Evolutionary conservation across 64 coral and sea anemone species (phyloP).

Genomic region (Dendrophyllia cribrosa): DNA sequence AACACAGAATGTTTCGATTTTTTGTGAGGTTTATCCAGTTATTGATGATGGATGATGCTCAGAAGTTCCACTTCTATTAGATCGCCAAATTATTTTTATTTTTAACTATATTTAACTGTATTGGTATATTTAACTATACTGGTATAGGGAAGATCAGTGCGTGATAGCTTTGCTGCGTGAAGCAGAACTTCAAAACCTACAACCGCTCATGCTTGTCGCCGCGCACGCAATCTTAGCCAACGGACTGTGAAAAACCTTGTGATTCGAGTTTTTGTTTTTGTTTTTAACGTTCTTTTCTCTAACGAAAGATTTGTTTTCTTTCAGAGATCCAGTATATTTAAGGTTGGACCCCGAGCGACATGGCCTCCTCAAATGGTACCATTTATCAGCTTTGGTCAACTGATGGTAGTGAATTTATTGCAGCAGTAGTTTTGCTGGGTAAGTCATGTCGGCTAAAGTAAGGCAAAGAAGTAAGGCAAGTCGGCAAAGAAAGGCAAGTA

Average conservation of each 20-base stretch:
- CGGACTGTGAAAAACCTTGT: too few relatives aligned
- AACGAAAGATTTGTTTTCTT: neutral
- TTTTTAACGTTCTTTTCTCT: neutral
- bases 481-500: too few relatives aligned
- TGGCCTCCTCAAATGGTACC: neutral
- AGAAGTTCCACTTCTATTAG: too few relatives aligned
- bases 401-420: constrained; percentile 22
- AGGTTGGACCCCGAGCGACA: neutral
- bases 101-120: neutral
- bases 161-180: constrained; percentile 14
- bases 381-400: constrained; percentile 25
- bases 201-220: neutral
- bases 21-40: too few relatives aligned
- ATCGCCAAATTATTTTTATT: too few relatives aligned
- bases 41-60: too few relatives aligned
- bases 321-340: neutral
- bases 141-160: neutral
- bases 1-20: too few relatives aligned
- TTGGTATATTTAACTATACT: neutral
- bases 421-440: constrained; percentile 25
- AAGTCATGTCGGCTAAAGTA: neutral
- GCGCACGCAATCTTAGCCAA: neutral
- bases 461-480: too few relatives aligned
- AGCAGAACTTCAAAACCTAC: neutral
- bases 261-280: too few relatives aligned